Base-by-base conservation (phyloP, 2,888 invertebrate species). In the Melinaea marsaeus region DNA sequence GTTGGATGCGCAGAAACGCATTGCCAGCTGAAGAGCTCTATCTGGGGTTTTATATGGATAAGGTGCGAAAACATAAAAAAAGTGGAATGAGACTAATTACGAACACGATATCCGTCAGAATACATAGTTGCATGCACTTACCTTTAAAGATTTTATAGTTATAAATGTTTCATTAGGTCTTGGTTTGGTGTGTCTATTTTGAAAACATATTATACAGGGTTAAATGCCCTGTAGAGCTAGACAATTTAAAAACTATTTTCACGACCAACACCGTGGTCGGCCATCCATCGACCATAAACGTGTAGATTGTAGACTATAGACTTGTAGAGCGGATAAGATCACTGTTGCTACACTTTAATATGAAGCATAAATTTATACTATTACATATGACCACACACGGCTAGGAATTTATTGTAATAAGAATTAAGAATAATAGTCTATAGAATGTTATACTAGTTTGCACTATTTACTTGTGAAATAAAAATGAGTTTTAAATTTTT, bases 51-150 rank as follows among this genome's bases (percentile, higher is more conserved):
- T 77, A 75, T 76, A 80, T 81, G 76, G 75, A 75, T 77, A 75
- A 66, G 76, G 78, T 78, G 80, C 80, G 78, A 85, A 85, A 83
- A 85, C 80, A 80, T 77, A 79, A 79, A 80, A 42, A 80, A 83
- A 81, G 81, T 83, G 79, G 81, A 79, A 84, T 83, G 81, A 79
- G 79, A 81, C 78, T 78, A 80, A 83, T 80, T 82, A 85, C 81
- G 80, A 83, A 79, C 79, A 75, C 79, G 76, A 83, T 79, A 80
- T 84, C 76, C 76, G 71, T 75, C 73, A 65, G 71, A 69, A 74
- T 63, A 69, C 65, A 69, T 63, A 65, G 58, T 51, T 33, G 54
- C 51, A 55, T 60, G 9, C 54, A 68, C 68, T 62, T 55, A 68
- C 68, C 68, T 62, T 51, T 60, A 62, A 63, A 58, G 33, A 55